Evolutionary conservation across 2,888 invertebrate genomes (phyloP).

Genomic region (Teleogryllus oceanicus): DNA sequence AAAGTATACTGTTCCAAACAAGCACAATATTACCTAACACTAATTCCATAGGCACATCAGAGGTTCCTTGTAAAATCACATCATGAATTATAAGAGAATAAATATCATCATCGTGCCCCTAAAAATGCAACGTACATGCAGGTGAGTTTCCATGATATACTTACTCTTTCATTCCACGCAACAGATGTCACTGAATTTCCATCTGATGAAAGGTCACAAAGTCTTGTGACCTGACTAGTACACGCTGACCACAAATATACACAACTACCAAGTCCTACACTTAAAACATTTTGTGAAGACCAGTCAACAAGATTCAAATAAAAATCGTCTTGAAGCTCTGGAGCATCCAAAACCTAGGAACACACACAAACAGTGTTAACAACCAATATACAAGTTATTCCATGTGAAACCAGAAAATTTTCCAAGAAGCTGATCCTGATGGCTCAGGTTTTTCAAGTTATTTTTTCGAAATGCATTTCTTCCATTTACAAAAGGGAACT

Average conservation of each 20-base stretch:
- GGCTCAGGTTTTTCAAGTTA: no score
- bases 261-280: slow-evolving; percentile 95
- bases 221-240: slow-evolving; percentile 93
- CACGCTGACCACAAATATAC: slow-evolving; percentile 99
- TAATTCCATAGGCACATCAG: no score
- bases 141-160: slow-evolving; percentile 20
- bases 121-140: no score
- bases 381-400: slow-evolving; percentile 11
- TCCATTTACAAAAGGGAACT: no score
- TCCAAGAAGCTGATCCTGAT: slow-evolving; percentile 5
- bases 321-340: slow-evolving; percentile 97
- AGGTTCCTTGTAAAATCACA: no score
- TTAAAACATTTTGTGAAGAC: slow-evolving; percentile 97
- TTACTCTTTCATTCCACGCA: slow-evolving; percentile 90
- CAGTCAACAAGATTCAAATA: slow-evolving; percentile 98
- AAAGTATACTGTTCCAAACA: no score
- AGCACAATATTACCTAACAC: no score
- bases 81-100: no score
- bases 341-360: slow-evolving; percentile 76
- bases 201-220: slow-evolving; percentile 92
- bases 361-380: slow-evolving; percentile 36
- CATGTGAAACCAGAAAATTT: slow-evolving; percentile 20
- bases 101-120: no score
- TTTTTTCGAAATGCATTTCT: no score
- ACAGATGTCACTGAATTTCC: slow-evolving; percentile 96